Evolutionary conservation across 2,113 vertebrate genomes (phyloP).

Genomic region (Ellobius talpinus): DNA sequence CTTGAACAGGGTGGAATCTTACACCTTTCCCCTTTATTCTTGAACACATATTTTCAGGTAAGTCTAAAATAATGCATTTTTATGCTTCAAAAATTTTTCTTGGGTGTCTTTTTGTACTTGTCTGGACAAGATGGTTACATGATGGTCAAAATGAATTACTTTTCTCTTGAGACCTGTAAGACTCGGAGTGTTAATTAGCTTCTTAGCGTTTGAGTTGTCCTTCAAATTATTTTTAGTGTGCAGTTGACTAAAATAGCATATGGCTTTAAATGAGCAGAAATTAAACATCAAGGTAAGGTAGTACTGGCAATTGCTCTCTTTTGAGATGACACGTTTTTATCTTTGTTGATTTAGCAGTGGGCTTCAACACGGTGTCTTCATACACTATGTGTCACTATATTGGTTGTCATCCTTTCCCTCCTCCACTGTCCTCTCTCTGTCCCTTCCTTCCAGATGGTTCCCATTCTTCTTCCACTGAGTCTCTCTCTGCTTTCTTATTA

Average conservation of each 20-base stretch:
- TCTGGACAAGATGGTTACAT: not conserved
- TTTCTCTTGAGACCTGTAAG: not conserved
- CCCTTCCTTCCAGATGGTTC: not conserved
- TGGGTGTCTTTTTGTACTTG: conserved; percentile 33
- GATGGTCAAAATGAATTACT: conserved; percentile 49
- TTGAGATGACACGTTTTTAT: not conserved
- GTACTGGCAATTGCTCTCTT: conserved; percentile 28
- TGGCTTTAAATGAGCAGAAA: conserved; percentile 40
- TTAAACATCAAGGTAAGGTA: conserved; percentile 53
- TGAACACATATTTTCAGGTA: conserved; percentile 47
- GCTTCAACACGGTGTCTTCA: not conserved
- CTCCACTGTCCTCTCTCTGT: not conserved
- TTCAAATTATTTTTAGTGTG: conserved; percentile 52
- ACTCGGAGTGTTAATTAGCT: conserved; percentile 64
- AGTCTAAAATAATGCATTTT: conserved; percentile 55
- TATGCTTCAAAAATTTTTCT: conserved; percentile 43
- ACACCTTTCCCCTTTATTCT: not conserved
- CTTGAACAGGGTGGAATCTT: conserved; percentile 6
- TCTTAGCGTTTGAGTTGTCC: not conserved
- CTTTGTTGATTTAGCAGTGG: not conserved
- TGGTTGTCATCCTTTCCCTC: not conserved
- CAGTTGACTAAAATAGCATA: conserved; percentile 49
- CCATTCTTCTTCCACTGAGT: not conserved
- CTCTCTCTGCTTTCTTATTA: not conserved
- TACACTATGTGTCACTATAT: not conserved